Base-by-base conservation (phyloP, 2,113 vertebrate genomes). In the Cottus gobio region DNA sequence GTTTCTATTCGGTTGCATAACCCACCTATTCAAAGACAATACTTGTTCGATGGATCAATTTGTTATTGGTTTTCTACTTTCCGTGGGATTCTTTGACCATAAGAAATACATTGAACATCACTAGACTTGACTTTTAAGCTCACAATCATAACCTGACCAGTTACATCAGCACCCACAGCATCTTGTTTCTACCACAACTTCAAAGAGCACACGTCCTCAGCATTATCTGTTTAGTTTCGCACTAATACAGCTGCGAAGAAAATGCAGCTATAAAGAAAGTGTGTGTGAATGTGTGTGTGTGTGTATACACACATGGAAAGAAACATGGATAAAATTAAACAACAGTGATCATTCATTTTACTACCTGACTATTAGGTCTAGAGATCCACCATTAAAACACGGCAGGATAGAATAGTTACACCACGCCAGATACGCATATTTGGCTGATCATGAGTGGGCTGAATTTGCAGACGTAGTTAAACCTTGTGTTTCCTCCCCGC, bases 211-310 rank as follows among this genome's bases (percentile, higher is more conserved):
- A 69, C 77, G 81, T 77, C 80, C 64, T 68, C 48, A 63, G 70
- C 20, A 85, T 71, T 85, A 87, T 85, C 84, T 85, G 80, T 89
- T 87, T 84, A 42, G 79, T 42, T 66, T 50, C 24, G 54, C 37
- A 75, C 73, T 26, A 79, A 67, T 39, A 42, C 65, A 81, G 82
- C 85, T 88, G 84, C 70, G 66, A 66, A 56, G 54, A 16, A 16
- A 37, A 54, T 76, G 62, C 15, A 15, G 54, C 34, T 22, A 67
- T 76, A 18, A 54, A 20, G 26, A 13, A 36, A 30, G 24, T 42
- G 36, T 30, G 30, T 58, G 36, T 42, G 34, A n/a, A n/a, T 22
- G 54, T 42, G 24, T 42, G 36, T 30, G 30, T 58, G 36, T 42
- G 34, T 69, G 52, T n/a, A n/a, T n/a, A n/a, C n/a, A n/a, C n/a